A percentile compares a stretch with the other conserved stretches of the same genome.
Evolutionary conservation across 2,888 invertebrate species (phyloP).

Genomic region (Rotaria macrura): DNA sequence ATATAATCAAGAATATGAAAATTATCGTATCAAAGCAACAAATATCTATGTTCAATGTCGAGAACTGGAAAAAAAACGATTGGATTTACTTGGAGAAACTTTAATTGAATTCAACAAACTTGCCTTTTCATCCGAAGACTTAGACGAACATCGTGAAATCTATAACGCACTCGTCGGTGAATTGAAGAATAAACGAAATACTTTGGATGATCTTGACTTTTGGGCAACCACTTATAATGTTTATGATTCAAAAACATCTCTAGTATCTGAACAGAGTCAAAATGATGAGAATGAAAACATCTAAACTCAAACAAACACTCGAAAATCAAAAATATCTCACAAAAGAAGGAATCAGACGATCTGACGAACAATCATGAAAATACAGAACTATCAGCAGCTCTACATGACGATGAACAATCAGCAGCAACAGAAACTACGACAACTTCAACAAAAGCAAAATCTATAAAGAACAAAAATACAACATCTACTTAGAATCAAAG

Average conservation of each 20-base stretch:
- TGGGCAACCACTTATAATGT: background rate
- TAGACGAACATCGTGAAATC: background rate
- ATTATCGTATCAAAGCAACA: background rate
- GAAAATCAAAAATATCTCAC: too few species aligned
- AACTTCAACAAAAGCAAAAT: too few species aligned
- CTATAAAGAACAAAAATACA: too few species aligned
- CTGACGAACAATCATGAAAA: too few species aligned
- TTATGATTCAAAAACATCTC: background rate
- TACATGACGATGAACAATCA: too few species aligned
- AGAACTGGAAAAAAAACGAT: background rate
- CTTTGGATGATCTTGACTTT: background rate
- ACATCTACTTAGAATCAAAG: too few species aligned
- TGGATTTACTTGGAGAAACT: background rate
- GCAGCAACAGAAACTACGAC: too few species aligned
- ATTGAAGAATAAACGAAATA: background rate
- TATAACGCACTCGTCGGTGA: background rate
- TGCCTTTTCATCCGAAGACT: background rate
- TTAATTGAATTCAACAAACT: background rate
- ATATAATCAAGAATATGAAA: background rate
- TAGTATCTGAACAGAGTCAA: background rate
- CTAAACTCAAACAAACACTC: too few species aligned
- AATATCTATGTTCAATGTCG: background rate
- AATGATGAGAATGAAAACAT: background rate
- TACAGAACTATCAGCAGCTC: too few species aligned
- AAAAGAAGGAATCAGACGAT: too few species aligned